phyloP scores from a whole-genome alignment of 2,797 vertebrate species.

The Atherinosoma microstoma region DNA sequence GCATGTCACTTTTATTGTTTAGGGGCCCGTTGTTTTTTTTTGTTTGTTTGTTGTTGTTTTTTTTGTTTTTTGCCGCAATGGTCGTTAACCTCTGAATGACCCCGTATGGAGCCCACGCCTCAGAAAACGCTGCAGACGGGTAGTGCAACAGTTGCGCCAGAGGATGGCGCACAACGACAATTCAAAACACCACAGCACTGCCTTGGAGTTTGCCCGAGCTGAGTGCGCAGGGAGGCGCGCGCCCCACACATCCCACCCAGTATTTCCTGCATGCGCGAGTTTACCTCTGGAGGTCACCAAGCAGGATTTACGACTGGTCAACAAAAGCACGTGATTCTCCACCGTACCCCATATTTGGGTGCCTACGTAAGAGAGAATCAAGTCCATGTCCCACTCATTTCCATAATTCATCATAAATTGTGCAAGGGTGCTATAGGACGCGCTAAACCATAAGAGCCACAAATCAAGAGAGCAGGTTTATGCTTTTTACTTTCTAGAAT shows the following conservation, averaged over 20 bases:
- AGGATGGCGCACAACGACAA: conserved; percentile 93
- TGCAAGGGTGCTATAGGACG: conserved; percentile 99
- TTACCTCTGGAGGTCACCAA: conserved; percentile 99
- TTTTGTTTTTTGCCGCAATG: conserved; percentile 90
- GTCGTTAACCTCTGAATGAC: conserved; percentile 96
- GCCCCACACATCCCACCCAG: conserved; percentile 88
- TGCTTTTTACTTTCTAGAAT: conserved; percentile 80
- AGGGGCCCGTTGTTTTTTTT: conserved; percentile 59
- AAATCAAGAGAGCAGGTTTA: conserved; percentile 97
- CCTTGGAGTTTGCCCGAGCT: conserved; percentile 72
- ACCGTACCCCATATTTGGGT: conserved; percentile 99
- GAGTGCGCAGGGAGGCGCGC: conserved; percentile 79
- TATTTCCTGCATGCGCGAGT: conserved; percentile 94
- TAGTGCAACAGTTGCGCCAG: conserved; percentile 82
- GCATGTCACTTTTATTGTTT: conserved; percentile 80
- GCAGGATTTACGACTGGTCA: conserved; percentile 99
- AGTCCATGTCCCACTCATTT: conserved; percentile 99
- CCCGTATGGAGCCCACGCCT: conserved; percentile 82
- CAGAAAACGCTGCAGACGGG: conserved; percentile 70
- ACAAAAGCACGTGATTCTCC: conserved; percentile 99
- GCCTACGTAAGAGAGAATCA: conserved; percentile 99
- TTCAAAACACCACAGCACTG: conserved; percentile 71
- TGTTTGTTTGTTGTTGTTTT: not conserved
- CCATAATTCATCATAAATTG: conserved; percentile 99
- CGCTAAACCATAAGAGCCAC: conserved; percentile 99